Percentiles rank a stretch among this genome's conserved stretches.
Conservation (phyloP, 2,888 invertebrate species). For the Eulithis testata region DNA sequence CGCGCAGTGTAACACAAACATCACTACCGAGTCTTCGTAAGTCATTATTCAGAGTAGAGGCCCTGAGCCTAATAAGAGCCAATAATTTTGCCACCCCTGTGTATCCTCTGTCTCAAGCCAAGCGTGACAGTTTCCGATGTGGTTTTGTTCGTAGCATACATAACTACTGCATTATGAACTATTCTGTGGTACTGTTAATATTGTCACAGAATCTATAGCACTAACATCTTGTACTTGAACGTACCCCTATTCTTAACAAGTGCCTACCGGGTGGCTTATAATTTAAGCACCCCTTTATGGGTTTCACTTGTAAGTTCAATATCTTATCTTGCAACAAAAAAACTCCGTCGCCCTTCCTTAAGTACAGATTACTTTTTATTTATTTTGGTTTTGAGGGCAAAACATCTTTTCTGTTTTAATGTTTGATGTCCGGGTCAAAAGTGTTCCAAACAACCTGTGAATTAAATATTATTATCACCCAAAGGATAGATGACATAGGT, state of each 20-base stretch:
- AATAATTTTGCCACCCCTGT: conserved; percentile 35
- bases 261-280: conserved; percentile 1
- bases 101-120: conserved; percentile 42
- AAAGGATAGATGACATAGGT: too few species aligned
- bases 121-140: conserved; percentile 32
- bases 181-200: neutral
- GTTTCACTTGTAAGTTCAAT: neutral
- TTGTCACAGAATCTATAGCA: conserved; percentile 1
- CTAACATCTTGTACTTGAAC: neutral
- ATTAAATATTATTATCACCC: too few species aligned
- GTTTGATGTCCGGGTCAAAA: too few species aligned
- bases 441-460: too few species aligned
- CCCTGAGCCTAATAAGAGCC: conserved; percentile 35
- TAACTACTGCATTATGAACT: too few species aligned
- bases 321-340: neutral
- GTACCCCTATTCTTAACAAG: conserved; percentile 6
- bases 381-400: neutral
- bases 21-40: too few species aligned
- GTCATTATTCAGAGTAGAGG: too few species aligned
- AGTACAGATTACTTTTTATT: neutral
- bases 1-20: too few species aligned
- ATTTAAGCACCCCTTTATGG: neutral
- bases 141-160: conserved; percentile 1
- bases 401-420: too few species aligned
- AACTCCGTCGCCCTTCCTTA: neutral